Evolutionary conservation across 2,113 vertebrate genomes (phyloP), one percentile per base, ranked within the genome.

Genomic region (Anhinga anhinga): DNA sequence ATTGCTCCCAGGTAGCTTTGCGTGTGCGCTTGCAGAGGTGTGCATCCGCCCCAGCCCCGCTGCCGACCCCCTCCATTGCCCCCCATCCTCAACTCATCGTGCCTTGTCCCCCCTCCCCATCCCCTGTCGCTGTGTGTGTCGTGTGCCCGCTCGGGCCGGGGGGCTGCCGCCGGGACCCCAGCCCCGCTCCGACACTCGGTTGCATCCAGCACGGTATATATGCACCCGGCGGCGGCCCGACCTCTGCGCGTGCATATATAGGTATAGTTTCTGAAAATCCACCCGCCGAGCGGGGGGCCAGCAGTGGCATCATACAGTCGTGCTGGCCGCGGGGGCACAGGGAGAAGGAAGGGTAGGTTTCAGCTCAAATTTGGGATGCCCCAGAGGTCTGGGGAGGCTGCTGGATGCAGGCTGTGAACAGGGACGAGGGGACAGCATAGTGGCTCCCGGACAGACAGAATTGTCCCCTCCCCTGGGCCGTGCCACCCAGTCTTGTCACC

Each of bases 1-100:
- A 99, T 99, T 99, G 99, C 99, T 98, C 99, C 99, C 98, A 99
- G 99, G 99, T 99, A 99, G 99, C 99, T 98, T 96, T 99, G 98
- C 97, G 98, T 99, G 98, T 98, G 97, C 97, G 98, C 98, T 98
- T 98, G 98, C 98, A 96, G 97, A 98, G 98, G 98, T 96, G 97
- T 97, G 96, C 98, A 94, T 96, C 94, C 30, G 27, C 97, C 95
- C 96, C 91, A 82, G 94, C 80, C 91, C 93, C 26, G 62, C 95
- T 83, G 90, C 90, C 76, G 38, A 44, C 63, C 82, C 62, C 74
- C 72, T 9, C 90, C 94, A 79, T 89, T 23, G 63, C 92, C 97
- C 92, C 45, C 21, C 42, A 53, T 67, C 86, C 94, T 88, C 91
- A 45, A 87, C 91, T 94, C 97, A 95, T 97, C 82, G 90, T 97